Evolutionary conservation across 2,888 invertebrate genomes (phyloP), one percentile per base, ranked within the genome.

Genomic region (Oligia strigilis): DNA sequence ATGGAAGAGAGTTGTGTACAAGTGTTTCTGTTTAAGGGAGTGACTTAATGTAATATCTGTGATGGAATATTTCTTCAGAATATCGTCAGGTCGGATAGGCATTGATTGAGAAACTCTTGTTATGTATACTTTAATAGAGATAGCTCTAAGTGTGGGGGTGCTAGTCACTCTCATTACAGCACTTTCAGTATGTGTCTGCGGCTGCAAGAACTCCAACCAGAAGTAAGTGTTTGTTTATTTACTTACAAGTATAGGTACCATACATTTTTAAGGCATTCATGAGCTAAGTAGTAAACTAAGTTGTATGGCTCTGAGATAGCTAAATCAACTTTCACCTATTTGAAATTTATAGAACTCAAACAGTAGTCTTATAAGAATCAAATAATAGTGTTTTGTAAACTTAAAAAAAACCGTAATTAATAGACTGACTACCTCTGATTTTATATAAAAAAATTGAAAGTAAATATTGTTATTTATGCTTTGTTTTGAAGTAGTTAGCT

Each of bases 121-220:
- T 93, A 97, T 97, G 97, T 96, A 94, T 95, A 95, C 95, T 88
- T 81, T 96, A 87, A 87, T 97, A 91, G 97, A 97, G 91, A 92
- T 97, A 89, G 95, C 93, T 90, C 85, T 97, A 75, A 95, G 95
- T 93, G 91, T 96, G 86, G 97, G 95, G 93, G 95, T 96, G 92
- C 94, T 97, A 72, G 92, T 94, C 90, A 95, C 96, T 91, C 95
- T 97, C 79, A 91, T 96, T 93, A 92, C 97, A 94, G 90, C 97
- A 91, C 95, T 98, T 87, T 97, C 98, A 83, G 97, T 97, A 88
- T 98, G 98, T 94, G 97, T 98, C 87, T 98, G 98, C 93, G 98
- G 98, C 93, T 98, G 98, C 95, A 98, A 98, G 91, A 98, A 98
- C 91, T 98, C 98, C 90, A 97, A 98, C 92, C 98, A 98, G 93